Evolutionary conservation across 2,113 vertebrate genomes (phyloP), one percentile per base, ranked within the genome.

Genomic region (Speoplatyrhinus poulsoni): DNA sequence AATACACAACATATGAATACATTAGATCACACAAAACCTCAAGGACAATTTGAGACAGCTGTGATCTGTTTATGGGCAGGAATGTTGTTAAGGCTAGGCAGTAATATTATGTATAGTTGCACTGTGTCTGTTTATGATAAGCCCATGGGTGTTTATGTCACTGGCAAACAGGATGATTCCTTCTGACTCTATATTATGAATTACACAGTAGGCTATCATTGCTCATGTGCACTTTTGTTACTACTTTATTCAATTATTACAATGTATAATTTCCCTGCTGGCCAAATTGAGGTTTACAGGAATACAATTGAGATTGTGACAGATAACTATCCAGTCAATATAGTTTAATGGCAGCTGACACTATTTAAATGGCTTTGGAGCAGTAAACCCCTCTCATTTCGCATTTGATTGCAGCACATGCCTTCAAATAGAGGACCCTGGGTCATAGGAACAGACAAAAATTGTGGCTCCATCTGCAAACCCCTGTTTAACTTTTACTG

Each of bases 11-110:
- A 74, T 67, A 65, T 63, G 46, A 66, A 9, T 36, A 55, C 56
- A 52, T 36, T 9, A 60, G 60, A 64, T 59, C 59, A 17, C 9
- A 46, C 58, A 73, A 41, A 59, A 73, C 49, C 36, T 61, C 13
- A 61, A 75, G 48, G 70, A 76, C 46, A 58, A 6, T 81, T 46
- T 75, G 70, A 61, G 63, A 75, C 74, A 71, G 76, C 73, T 83
- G 82, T 50, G 48, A 68, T 10, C 32, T 61, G 49, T 47, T 60
- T 60, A 50, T 9, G 63, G 57, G 68, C 19, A 73, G 46, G 84
- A 79, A 79, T 68, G 71, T 12, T 69, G 60, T 63, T 63, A 2
- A 16, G 57, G 48, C 41, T 64, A 59, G 50, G 62, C 59, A 69
- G 10, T 65, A 67, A 46, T 52, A 9, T 67, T 9, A 41, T 57